phyloP scores from a whole-genome alignment of 2,888 invertebrate genomes.

The Protonemura montana region DNA sequence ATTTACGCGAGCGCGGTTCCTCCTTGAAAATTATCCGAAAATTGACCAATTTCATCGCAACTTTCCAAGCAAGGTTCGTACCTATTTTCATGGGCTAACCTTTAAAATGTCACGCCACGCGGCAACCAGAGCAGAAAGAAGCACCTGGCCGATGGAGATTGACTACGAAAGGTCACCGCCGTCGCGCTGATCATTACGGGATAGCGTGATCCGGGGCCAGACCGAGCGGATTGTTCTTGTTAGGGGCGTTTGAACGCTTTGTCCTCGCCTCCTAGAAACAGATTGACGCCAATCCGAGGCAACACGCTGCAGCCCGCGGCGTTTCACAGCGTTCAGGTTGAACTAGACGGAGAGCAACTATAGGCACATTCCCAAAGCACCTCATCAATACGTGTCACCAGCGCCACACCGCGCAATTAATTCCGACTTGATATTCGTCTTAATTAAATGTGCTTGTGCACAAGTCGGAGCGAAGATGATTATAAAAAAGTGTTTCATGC shows the following conservation, averaged over 20 bases:
- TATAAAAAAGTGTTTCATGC: neutral
- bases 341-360: neutral
- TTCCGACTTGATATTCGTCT: neutral
- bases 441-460: slow-evolving; percentile 26
- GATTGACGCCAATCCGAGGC: neutral
- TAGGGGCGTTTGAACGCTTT: slow-evolving; percentile 1
- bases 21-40: neutral
- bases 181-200: neutral
- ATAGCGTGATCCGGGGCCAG: neutral
- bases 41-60: slow-evolving; percentile 18
- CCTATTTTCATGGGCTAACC: neutral
- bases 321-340: neutral
- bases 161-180: slow-evolving; percentile 22
- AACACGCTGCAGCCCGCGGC: neutral
- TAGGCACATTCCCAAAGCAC: neutral
- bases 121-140: slow-evolving; percentile 23
- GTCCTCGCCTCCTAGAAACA: neutral
- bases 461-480: neutral
- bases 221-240: neutral
- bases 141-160: neutral
- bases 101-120: slow-evolving; percentile 7
- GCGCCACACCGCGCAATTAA: neutral
- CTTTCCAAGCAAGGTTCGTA: neutral
- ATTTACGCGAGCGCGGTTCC: neutral
- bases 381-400: slow-evolving; percentile 17